These are phyloP conservation scores for Pogonophryne albipinna DNA, from an alignment of 2,797 vertebrate genomes.

Conservation along the genomic window DNA sequence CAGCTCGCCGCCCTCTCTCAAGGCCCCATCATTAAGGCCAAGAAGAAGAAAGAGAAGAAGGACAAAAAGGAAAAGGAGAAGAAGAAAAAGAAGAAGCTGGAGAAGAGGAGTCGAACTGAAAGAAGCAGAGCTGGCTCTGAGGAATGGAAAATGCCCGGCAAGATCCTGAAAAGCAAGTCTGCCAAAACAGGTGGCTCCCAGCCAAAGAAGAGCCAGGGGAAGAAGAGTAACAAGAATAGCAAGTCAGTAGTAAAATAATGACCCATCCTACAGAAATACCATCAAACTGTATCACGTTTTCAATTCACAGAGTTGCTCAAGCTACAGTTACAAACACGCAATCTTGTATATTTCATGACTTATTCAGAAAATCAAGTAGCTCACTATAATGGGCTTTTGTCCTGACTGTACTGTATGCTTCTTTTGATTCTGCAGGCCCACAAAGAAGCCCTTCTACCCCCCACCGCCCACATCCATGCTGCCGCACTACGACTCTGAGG, in stretches of 20 bases:
- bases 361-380: not conserved
- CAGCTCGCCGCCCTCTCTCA: conserved; percentile 95
- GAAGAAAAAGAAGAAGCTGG: conserved; percentile 87
- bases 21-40: conserved; percentile 92
- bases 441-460: conserved; percentile 85
- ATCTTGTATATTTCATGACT: not conserved
- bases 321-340: not conserved
- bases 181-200: conserved; percentile 70
- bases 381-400: not conserved
- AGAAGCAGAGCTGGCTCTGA: conserved; percentile 84
- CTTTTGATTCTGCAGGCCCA: conserved; percentile 67
- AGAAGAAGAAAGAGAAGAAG: conserved; percentile 91
- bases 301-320: not conserved
- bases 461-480: conserved; percentile 61
- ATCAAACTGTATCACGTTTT: not conserved
- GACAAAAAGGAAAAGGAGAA: conserved; percentile 86
- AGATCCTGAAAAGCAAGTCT: conserved; percentile 83
- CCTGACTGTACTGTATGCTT: not conserved
- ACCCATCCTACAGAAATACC: not conserved
- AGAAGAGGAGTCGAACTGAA: conserved; percentile 84
- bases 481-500: conserved; percentile 89
- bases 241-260: conserved; percentile 70
- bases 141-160: conserved; percentile 81
- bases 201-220: conserved; percentile 77
- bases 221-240: conserved; percentile 85